phyloP scores from a whole-genome alignment of 2,113 vertebrate species.

The Pterocles gutturalis region DNA sequence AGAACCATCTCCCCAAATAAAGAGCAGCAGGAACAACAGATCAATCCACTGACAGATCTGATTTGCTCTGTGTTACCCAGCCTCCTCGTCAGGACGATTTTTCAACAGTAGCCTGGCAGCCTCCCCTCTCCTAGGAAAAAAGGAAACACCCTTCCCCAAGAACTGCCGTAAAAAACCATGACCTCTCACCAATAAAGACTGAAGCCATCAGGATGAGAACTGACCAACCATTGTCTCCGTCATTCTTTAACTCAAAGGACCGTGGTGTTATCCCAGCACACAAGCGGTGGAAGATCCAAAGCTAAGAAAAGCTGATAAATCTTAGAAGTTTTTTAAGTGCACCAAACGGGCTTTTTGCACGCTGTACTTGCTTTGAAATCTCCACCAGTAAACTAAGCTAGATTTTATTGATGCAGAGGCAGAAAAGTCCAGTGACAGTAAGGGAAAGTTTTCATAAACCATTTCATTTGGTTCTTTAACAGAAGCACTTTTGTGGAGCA shows the following conservation, averaged over 20 bases:
- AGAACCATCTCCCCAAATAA: not conserved
- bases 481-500: not conserved
- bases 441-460: not conserved
- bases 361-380: not conserved
- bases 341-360: not conserved
- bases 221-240: not conserved
- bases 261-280: not conserved
- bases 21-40: not conserved
- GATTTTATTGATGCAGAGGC: not conserved
- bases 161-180: not conserved
- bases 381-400: not conserved
- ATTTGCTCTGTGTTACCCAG: not conserved
- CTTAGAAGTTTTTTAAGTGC: not conserved
- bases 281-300: not conserved
- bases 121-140: not conserved
- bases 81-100: not conserved
- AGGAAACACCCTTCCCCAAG: not conserved
- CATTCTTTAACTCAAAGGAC: not conserved
- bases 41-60: not conserved
- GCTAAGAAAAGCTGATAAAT: not conserved
- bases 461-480: not conserved
- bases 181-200: not conserved
- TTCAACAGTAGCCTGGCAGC: not conserved
- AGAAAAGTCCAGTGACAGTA: not conserved
- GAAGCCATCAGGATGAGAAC: not conserved